Base-by-base conservation (phyloP, 2,797 vertebrate species). In the Sylvia borin region DNA sequence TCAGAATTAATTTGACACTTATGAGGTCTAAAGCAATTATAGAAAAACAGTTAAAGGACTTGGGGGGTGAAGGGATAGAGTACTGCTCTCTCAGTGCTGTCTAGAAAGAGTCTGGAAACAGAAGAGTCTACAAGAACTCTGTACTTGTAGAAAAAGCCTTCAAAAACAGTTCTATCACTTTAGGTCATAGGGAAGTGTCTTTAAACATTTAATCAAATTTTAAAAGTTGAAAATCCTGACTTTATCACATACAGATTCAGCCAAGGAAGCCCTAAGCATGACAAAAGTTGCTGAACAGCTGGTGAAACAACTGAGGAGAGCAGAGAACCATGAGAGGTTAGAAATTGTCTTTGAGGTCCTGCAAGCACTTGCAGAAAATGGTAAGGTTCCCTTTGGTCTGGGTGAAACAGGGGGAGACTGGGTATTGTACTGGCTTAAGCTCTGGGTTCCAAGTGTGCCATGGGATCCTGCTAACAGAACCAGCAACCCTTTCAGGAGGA, bases 331-430 rank as follows among this genome's bases (percentile, higher is more conserved):
- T 3, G 98, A 99, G 92, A 98, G 98, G 31, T 93, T 98, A 65
- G 99, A 99, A 90, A 97, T 99, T 73, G 98, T 99, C 79, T 97
- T 99, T 95, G 99, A 99, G 85, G 98, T 99, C 76, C 97, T 99
- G 87, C 98, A 98, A 67, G 98, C 98, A 31, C 97, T 99, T 78
- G 98, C 98, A 65, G 98, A 99, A 96, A 98, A 98, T 7, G 99
- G 99, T 99, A 97, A 98, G 98, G n/a, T 25, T 88, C 17, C 62
- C 53, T 68, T 45, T 16, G 13, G 34, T 36, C 65, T 70, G 26
- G 21, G 9, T 31, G n/a, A 24, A 68, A 83, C 2, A 9, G 68
- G 43, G 27, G 66, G 32, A 79, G n/a, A 54, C 7, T 42, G 58
- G 24, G 16, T n/a, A 25, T 8, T 10, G 24, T 18, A 60, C 11